A percentile compares a stretch with the other conserved stretches of the same genome.
phyloP scores from a whole-genome alignment of 2,888 invertebrate genomes.

The Mantis religiosa region DNA sequence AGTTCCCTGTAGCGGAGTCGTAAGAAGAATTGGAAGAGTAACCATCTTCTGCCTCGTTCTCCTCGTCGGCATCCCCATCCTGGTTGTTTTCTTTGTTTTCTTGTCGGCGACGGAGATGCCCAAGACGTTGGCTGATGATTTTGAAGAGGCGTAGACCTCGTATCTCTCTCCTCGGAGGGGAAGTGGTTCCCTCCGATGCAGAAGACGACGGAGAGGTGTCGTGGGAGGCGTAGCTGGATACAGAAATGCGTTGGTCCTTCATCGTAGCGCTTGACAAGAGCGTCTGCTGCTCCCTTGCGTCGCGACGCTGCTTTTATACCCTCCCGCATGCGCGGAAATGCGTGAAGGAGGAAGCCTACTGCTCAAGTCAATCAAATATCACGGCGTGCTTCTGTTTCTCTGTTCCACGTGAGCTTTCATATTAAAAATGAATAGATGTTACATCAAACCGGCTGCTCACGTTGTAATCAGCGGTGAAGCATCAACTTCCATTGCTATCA shows the following conservation, averaged over 20 bases:
- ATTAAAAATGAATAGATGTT: neutral
- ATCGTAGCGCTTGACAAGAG: neutral
- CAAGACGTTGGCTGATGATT: slow-evolving; percentile 59
- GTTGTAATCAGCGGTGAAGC: too few species aligned
- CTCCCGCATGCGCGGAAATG: neutral
- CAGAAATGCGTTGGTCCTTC: neutral
- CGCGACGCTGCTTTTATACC: neutral
- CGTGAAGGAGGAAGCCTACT: neutral
- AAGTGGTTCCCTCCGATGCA: neutral
- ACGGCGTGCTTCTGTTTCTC: neutral
- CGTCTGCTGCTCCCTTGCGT: neutral
- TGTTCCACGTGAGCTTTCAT: neutral
- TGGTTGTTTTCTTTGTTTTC: slow-evolving; percentile 29
- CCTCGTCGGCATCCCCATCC: slow-evolving; percentile 34
- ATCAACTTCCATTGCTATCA: too few species aligned
- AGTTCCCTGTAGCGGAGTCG: neutral
- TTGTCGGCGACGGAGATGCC: slow-evolving; percentile 42
- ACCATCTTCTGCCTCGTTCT: neutral
- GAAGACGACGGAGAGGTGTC: neutral
- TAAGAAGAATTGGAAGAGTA: neutral
- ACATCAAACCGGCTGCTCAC: neutral
- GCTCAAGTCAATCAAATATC: neutral
- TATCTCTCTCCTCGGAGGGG: neutral
- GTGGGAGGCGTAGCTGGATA: neutral
- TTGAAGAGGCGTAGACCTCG: slow-evolving; percentile 61